These are phyloP conservation scores for Dorcus hopei DNA, from an alignment of 2,888 invertebrate species.

Conservation along the genomic window DNA sequence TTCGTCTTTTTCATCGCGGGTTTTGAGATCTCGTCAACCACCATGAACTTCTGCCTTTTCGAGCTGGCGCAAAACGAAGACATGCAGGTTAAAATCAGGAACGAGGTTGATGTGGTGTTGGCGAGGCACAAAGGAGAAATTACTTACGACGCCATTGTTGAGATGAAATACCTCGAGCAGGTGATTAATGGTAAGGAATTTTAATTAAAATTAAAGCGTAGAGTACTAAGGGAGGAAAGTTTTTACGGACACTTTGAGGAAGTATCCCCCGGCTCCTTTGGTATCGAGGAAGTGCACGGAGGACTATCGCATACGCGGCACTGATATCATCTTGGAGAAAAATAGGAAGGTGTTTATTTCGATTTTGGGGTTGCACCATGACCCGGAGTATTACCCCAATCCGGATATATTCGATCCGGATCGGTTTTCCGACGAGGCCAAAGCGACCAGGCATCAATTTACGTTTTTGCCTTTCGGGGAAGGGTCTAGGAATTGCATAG, in stretches of 20 bases:
- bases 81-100: slow-evolving; percentile 47
- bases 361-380: slow-evolving; percentile 35
- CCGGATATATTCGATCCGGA: slow-evolving; percentile 41
- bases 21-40: slow-evolving; percentile 51
- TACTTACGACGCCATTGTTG: slow-evolving; percentile 46
- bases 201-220: neutral
- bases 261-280: slow-evolving; percentile 37
- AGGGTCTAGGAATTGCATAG: slow-evolving; percentile 25
- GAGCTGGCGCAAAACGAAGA: slow-evolving; percentile 45
- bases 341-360: slow-evolving; percentile 30
- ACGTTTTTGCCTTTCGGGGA: slow-evolving; percentile 36
- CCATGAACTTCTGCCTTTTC: slow-evolving; percentile 44
- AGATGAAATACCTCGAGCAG: slow-evolving; percentile 51
- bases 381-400: slow-evolving; percentile 37
- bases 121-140: slow-evolving; percentile 38
- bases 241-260: slow-evolving; percentile 41
- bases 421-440: slow-evolving; percentile 33
- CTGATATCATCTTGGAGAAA: slow-evolving; percentile 24
- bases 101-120: slow-evolving; percentile 42
- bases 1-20: slow-evolving; percentile 52
- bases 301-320: slow-evolving; percentile 30
- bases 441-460: slow-evolving; percentile 21
- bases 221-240: too few species aligned
- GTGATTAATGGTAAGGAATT: slow-evolving; percentile 42
- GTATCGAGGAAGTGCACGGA: slow-evolving; percentile 31